Evolutionary conservation across 1,140 invertebrate species (phyloP).

Genomic region (Muscidifurax raptorellus): DNA sequence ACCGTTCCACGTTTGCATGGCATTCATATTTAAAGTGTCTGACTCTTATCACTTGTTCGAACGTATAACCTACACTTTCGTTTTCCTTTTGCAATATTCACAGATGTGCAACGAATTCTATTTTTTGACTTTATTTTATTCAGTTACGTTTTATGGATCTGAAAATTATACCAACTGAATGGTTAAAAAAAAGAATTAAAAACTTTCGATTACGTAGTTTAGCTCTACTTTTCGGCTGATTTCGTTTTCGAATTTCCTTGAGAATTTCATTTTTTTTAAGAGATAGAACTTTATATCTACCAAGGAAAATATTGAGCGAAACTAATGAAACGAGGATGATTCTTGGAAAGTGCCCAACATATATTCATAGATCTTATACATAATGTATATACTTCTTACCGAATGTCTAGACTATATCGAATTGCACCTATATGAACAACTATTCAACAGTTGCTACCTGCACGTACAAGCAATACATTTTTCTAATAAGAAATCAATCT

Average conservation of each 20-base stretch:
- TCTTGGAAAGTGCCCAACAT: not conserved
- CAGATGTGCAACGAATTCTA: not conserved
- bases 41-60: not conserved
- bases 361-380: not conserved
- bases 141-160: not conserved
- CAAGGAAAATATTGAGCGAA: not conserved
- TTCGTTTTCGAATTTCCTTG: not conserved
- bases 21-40: constrained; percentile 9
- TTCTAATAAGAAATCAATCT: too few species aligned
- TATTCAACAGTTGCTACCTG: not conserved
- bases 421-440: not conserved
- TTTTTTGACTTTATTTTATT: not conserved
- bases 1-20: not conserved
- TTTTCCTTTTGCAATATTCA: not conserved
- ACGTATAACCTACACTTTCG: not conserved
- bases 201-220: too few species aligned
- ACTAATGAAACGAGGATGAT: not conserved
- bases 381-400: not conserved
- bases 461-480: too few species aligned
- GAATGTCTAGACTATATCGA: not conserved
- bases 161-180: too few species aligned
- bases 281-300: not conserved
- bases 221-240: not conserved
- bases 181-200: too few species aligned
- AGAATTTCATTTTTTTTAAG: not conserved